phyloP scores from a whole-genome alignment of 2,797 vertebrate genomes.

The Gobio occitaniae region DNA sequence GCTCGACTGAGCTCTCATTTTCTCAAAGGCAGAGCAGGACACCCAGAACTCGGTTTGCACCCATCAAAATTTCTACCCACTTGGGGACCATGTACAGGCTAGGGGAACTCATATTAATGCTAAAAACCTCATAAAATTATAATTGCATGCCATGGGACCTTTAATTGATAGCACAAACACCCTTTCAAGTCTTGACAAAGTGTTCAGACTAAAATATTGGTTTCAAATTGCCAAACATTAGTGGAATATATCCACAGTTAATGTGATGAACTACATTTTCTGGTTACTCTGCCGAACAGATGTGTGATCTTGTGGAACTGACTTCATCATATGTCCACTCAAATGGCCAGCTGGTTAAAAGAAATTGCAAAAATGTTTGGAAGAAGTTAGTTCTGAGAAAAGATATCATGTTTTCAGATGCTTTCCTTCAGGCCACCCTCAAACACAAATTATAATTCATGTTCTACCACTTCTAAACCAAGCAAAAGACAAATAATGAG shows the following conservation, averaged over 20 bases:
- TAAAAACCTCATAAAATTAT: too few relatives aligned
- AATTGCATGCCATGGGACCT: too few relatives aligned
- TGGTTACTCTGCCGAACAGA: background rate
- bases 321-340: background rate
- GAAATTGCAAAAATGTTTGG: background rate
- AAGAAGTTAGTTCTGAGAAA: background rate
- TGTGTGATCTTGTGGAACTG: background rate
- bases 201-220: background rate
- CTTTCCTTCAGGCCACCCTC: background rate
- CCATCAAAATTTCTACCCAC: too few relatives aligned
- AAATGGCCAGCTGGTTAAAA: background rate
- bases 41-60: too few relatives aligned
- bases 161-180: background rate
- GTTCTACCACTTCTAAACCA: background rate
- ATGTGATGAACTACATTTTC: background rate
- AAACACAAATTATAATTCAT: background rate
- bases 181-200: background rate
- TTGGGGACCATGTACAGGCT: too few relatives aligned
- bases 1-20: too few relatives aligned
- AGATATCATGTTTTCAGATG: background rate
- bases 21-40: too few relatives aligned
- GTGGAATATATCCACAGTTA: background rate
- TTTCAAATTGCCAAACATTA: background rate
- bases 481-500: background rate
- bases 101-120: too few relatives aligned